phyloP scores from a whole-genome alignment of 2,113 vertebrate species.

The Takifugu flavidus region DNA sequence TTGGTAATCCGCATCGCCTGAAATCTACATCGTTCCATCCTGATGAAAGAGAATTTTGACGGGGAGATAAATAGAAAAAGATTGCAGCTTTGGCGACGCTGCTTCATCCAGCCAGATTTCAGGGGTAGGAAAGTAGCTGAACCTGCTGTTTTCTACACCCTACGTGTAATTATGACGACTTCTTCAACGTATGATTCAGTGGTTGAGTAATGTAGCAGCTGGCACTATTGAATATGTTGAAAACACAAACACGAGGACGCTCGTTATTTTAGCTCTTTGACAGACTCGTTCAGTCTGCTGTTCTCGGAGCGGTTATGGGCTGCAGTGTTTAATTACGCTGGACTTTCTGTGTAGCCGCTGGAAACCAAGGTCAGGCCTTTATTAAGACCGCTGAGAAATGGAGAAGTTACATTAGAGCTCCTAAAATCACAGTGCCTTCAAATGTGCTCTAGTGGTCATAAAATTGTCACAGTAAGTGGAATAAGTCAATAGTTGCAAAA shows the following conservation, averaged over 20 bases:
- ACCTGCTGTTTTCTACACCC: conserved; percentile 30
- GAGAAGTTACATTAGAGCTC: conserved; percentile 56
- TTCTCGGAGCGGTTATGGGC: conserved; percentile 23
- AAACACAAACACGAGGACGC: conserved; percentile 41
- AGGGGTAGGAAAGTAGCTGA: conserved; percentile 23
- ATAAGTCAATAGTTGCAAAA: conserved; percentile 57
- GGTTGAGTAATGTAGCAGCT: conserved; percentile 42
- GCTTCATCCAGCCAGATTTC: conserved; percentile 17
- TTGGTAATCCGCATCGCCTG: conserved; percentile 36
- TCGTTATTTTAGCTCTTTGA: conserved; percentile 50
- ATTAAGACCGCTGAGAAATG: conserved; percentile 50
- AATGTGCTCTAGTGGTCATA: conserved; percentile 57
- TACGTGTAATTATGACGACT: conserved; percentile 31
- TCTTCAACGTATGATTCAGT: conserved; percentile 39
- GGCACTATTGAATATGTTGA: conserved; percentile 25
- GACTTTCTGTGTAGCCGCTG: conserved; percentile 37
- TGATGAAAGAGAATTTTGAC: conserved; percentile 41
- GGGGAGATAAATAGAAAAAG: conserved; percentile 12
- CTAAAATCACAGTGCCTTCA: conserved; percentile 48
- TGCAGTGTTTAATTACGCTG: conserved; percentile 46
- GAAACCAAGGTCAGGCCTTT: conserved; percentile 57
- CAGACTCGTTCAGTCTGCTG: conserved; percentile 51
- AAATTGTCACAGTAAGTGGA: conserved; percentile 63
- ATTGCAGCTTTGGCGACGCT: conserved; percentile 18
- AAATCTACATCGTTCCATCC: conserved; percentile 32